Conservation (phyloP, 1,140 invertebrate genomes). For the Maconellicoccus hirsutus region DNA sequence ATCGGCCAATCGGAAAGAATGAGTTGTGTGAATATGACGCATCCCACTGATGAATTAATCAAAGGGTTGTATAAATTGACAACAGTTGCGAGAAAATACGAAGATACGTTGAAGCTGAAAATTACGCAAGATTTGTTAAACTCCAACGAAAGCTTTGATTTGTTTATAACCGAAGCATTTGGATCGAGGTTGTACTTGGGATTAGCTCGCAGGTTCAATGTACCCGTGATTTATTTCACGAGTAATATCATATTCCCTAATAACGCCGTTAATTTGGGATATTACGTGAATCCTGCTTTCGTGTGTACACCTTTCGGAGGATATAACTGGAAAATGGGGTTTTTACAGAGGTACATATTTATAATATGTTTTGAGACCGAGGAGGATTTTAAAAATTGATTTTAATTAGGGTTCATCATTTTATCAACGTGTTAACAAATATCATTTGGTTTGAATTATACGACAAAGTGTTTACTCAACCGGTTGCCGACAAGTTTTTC, state of each 20-base stretch:
- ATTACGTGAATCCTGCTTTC: not conserved
- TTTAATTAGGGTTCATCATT: not conserved
- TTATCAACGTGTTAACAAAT: not conserved
- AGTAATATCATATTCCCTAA: constrained; percentile 42
- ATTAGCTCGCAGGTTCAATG: constrained; percentile 32
- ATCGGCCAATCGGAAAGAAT: too few relatives aligned
- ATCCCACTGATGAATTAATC: too few relatives aligned
- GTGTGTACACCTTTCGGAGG: not conserved
- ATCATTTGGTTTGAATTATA: not conserved
- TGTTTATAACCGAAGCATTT: constrained; percentile 32
- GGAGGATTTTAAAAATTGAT: not conserved
- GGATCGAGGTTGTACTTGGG: constrained; percentile 26
- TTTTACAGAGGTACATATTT: not conserved
- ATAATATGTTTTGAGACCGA: not conserved
- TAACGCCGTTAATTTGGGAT: not conserved
- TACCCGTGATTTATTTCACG: constrained; percentile 44
- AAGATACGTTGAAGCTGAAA: not conserved
- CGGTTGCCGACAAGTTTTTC: not conserved
- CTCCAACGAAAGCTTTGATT: constrained; percentile 29
- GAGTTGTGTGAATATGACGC: too few relatives aligned
- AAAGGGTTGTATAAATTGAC: not conserved
- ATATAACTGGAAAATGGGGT: not conserved
- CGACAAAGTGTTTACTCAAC: not conserved
- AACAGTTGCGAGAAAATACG: not conserved
- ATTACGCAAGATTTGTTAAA: not conserved